Percentiles rank a stretch among this genome's conserved stretches.
Evolutionary conservation across 2,888 invertebrate species (phyloP).

Genomic region (Eristalis intricaria): DNA sequence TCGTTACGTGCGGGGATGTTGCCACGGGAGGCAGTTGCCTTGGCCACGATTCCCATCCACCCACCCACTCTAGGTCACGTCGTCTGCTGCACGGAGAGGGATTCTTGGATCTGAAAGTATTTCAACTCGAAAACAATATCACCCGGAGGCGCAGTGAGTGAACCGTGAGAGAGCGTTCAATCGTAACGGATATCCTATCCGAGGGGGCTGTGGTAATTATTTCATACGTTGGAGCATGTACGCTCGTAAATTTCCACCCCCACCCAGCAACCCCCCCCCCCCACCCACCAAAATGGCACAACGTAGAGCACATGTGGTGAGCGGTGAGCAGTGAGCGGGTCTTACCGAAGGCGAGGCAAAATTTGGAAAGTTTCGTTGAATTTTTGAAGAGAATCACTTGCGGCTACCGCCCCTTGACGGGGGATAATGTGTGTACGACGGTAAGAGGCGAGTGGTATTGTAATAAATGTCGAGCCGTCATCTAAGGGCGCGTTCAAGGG

Average conservation of each 20-base stretch:
- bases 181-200: slow-evolving; percentile 10
- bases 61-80: neutral
- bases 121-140: slow-evolving; percentile 24
- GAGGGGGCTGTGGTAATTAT: slow-evolving; percentile 30
- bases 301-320: neutral
- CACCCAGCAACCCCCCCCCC: neutral
- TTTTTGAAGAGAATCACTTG: slow-evolving; percentile 19
- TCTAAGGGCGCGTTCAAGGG: neutral
- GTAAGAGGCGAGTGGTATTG: slow-evolving; percentile 5
- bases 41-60: neutral
- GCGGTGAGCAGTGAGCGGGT: neutral
- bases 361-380: slow-evolving; percentile 21
- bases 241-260: slow-evolving; percentile 14
- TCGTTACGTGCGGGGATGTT: neutral
- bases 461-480: slow-evolving; percentile 17
- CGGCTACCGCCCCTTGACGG: slow-evolving; percentile 8
- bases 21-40: slow-evolving; percentile 14
- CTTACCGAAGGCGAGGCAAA: neutral
- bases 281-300: no score
- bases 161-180: neutral
- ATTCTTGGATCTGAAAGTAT: slow-evolving; percentile 11
- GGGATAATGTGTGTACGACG: neutral
- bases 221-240: slow-evolving; percentile 13
- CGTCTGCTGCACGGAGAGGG: neutral
- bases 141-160: neutral